Base-by-base conservation (phyloP, 2,888 invertebrate species). In the Apotomis turbidana region DNA sequence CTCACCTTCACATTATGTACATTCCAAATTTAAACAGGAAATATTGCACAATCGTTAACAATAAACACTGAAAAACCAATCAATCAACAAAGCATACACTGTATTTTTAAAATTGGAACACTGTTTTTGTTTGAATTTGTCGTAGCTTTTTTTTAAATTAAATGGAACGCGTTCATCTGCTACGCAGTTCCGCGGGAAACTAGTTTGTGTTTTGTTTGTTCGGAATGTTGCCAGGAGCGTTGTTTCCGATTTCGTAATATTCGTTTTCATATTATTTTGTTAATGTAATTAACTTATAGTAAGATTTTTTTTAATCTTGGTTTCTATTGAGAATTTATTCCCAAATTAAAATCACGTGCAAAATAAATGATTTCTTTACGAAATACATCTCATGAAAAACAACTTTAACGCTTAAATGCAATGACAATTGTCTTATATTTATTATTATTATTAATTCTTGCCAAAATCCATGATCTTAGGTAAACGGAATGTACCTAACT, bases 1-100 rank as follows among this genome's bases (percentile, higher is more conserved):
- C 64, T 66, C n/a, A 66, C 66, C 66, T 66, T 66, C 27, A 66
- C 57, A 66, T 66, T 9, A 66, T 66, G 57, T 57, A 44, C 57
- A 64, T 66, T 66, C 66, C 66, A 57, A 46, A 27, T 57, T 57
- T 27, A 46, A 66, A 62, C 10, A 15, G 27, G 54, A 55, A n/a
- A n/a, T n/a, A n/a, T 64, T 46, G 3, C 55, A 46, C 55, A 46
- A 55, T 38, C 8, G 4, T 64, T 10, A 64, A 64, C 55, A 57
- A 44, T 9, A 44, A 6, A 55, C 46, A 62, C 13, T 15, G 27
- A 51, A 36, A 3, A 49, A 57, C 13, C 10, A 54, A 44, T 13
- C 15, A 54, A 54, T 55, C 41, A 44, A 64, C 12, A 41, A 63
- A 51, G 15, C 0, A 41, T 15, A 54, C 41, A 54, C 13, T 12